Percentiles rank a stretch among this genome's conserved stretches.
Evolutionary conservation across 2,797 vertebrate genomes (phyloP).

Genomic region (Mareca penelope): DNA sequence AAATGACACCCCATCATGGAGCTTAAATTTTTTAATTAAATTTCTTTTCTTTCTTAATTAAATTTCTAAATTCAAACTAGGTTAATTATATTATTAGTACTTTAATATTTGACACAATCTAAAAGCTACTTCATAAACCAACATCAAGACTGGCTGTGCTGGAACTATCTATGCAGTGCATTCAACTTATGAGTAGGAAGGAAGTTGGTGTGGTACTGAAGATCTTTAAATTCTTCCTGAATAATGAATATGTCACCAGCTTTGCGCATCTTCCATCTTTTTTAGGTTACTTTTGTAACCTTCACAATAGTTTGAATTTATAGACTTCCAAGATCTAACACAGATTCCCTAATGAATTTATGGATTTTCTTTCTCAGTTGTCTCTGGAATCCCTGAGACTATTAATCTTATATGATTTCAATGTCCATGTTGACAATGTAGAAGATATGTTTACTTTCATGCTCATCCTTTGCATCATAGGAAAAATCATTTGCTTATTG

Average conservation of each 20-base stretch:
- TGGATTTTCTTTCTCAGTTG: slow-evolving; percentile 64
- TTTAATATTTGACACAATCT: neutral
- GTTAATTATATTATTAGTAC: neutral
- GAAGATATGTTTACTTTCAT: slow-evolving; percentile 9
- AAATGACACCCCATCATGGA: neutral
- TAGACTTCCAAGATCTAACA: slow-evolving; percentile 20
- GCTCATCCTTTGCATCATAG: neutral
- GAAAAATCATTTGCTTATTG: neutral
- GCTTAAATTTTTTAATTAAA: neutral
- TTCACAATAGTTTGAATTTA: slow-evolving; percentile 46
- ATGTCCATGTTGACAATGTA: neutral
- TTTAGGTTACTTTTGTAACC: neutral
- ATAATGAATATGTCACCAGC: neutral
- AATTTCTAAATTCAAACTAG: neutral
- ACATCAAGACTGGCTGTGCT: neutral
- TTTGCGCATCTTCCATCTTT: neutral
- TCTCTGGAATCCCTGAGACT: neutral
- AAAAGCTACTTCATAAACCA: neutral
- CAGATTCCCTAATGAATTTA: slow-evolving; percentile 65
- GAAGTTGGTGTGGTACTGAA: neutral
- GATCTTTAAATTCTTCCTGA: neutral
- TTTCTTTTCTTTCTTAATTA: neutral
- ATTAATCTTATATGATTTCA: slow-evolving; percentile 61
- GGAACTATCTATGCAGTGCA: neutral
- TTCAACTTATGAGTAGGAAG: neutral